Evolutionary conservation across 1,140 invertebrate genomes (phyloP), one percentile per base, ranked within the genome.

Genomic region (Dinothrombium tinctorium): DNA sequence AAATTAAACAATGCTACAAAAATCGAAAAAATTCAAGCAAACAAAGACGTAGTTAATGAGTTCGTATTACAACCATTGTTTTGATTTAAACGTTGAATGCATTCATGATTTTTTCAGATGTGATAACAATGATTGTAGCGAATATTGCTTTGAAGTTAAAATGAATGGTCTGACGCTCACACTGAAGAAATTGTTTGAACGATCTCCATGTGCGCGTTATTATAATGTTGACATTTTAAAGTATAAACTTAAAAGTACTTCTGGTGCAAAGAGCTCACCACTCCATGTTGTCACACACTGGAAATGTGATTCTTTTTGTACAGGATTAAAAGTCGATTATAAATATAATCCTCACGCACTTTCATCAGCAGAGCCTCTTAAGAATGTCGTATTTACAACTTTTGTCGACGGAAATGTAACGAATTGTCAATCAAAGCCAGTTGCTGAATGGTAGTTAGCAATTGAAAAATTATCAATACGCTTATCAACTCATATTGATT

Each of bases 191-290:
- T 82, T 94, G 62, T 76, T 78, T 33, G 86, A 92, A 57, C 74
- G 83, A 57, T 89, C 89, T 65, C 83, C 84, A 15, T 69, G 71
- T 50, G 84, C 87, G 33, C 83, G 83, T n/a, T 95, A 92, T 62
- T 95, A 89, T 57, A 95, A 94, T 60, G 81, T 94, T 37, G 86
- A 94, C 56, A 89, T 95, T 54, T 64, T 94, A 33, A 92, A 90
- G 61, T 94, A 94, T 63, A 72, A 78, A 33, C 31, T 37, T 26
- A 31, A 47, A 23, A 28, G 20, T 5, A 26, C 7, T 7, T 51
- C 9, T n/a, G 84, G 83, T 11, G 84, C 59, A 22, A 53, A 59
- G 29, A 56, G 58, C 49, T 56, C 57, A 31, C 58, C 65, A 4
- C 72, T 90, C 49, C 83, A 92, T 59, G 59, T 94, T 44, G 84